Percentiles rank a stretch among this genome's conserved stretches.
These are phyloP conservation scores for Jaculus jaculus DNA, from an alignment of 2,113 vertebrate species.

Conservation along the genomic window DNA sequence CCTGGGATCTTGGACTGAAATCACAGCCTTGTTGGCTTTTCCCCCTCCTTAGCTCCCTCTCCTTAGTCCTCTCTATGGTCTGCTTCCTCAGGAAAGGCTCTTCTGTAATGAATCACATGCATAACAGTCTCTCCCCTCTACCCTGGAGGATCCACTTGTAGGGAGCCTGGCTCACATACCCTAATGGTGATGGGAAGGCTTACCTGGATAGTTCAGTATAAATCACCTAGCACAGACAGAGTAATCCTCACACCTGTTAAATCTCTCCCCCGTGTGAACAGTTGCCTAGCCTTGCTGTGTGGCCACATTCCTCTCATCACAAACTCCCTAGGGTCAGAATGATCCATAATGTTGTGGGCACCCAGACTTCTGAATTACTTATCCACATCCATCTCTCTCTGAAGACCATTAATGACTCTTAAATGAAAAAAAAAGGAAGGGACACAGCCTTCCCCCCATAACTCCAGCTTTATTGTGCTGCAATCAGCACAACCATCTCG, in stretches of 20 bases:
- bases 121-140: not conserved
- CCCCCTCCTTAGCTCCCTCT: not conserved
- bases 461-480: constrained; percentile 60
- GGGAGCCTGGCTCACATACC: not conserved
- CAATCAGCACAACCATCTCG: constrained; percentile 53
- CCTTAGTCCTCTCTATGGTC: not conserved
- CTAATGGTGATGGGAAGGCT: not conserved
- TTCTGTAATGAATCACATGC: not conserved
- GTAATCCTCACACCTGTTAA: not conserved
- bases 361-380: constrained; percentile 28
- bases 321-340: not conserved
- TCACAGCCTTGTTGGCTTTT: accelerated
- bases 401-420: constrained; percentile 54
- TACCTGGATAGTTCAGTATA: accelerated
- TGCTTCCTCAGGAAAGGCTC: accelerated
- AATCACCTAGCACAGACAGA: not conserved
- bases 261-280: no score
- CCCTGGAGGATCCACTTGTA: not conserved
- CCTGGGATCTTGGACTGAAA: not conserved
- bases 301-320: not conserved
- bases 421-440: constrained; percentile 65
- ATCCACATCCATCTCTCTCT: constrained; percentile 46
- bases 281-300: not conserved
- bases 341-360: not conserved
- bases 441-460: not conserved